These are phyloP conservation scores for Arothron firmamentum DNA, from an alignment of 2,113 vertebrate genomes.

Conservation along the genomic window DNA sequence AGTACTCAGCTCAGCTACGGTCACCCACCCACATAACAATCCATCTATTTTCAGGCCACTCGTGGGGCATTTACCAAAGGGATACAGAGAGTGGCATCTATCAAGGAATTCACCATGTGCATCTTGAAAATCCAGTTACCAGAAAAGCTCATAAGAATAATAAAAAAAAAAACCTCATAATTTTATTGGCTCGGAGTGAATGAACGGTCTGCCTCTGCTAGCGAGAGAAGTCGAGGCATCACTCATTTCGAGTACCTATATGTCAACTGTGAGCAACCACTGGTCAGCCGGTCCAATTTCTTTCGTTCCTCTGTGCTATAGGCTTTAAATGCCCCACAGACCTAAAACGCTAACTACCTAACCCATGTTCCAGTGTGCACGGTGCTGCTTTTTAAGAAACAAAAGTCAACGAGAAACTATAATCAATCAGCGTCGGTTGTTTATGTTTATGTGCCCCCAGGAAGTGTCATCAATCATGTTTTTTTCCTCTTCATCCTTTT, in stretches of 20 bases:
- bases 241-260: constrained; percentile 68
- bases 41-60: constrained; percentile 62
- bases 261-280: constrained; percentile 65
- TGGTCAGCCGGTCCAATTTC: constrained; percentile 64
- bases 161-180: constrained; percentile 65
- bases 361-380: constrained; percentile 34
- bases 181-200: constrained; percentile 60
- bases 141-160: constrained; percentile 70
- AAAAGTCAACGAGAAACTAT: constrained; percentile 63
- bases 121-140: constrained; percentile 67
- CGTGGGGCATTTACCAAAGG: constrained; percentile 64
- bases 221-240: constrained; percentile 53
- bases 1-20: constrained; percentile 32
- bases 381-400: constrained; percentile 68
- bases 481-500: constrained; percentile 41
- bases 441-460: constrained; percentile 71
- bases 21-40: constrained; percentile 64
- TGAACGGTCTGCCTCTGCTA: constrained; percentile 55
- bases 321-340: constrained; percentile 55
- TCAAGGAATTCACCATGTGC: constrained; percentile 66
- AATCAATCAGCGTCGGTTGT: constrained; percentile 72
- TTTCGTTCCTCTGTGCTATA: constrained; percentile 40
- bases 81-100: constrained; percentile 68
- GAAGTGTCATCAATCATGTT: constrained; percentile 68
- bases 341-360: constrained; percentile 49